Percentiles rank a stretch among this genome's conserved stretches.
These are phyloP conservation scores for Hirtodrosophila cameraria DNA, from an alignment of 2,888 invertebrate genomes.

Conservation along the genomic window DNA sequence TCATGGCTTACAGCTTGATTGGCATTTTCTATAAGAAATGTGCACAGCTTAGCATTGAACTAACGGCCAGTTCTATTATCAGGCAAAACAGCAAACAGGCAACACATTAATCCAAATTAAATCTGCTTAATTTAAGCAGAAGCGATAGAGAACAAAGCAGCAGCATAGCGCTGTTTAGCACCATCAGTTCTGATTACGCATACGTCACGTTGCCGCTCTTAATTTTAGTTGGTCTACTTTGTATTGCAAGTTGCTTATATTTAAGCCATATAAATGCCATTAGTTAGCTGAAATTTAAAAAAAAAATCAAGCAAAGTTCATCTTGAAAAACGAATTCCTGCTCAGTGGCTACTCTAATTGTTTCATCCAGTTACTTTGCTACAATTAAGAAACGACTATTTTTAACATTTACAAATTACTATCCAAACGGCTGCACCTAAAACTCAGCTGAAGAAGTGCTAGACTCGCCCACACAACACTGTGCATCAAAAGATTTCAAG, in stretches of 20 bases:
- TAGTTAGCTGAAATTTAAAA: constrained; percentile 11
- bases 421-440: constrained; percentile 27
- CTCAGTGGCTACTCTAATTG: constrained; percentile 32
- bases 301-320: neutral
- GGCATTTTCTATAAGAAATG: constrained; percentile 30
- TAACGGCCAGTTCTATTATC: constrained; percentile 22
- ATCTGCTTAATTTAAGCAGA: constrained; percentile 40
- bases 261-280: constrained; percentile 16
- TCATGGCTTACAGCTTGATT: constrained; percentile 41
- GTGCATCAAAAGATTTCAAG: neutral
- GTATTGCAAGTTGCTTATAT: constrained; percentile 20
- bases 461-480: constrained; percentile 6
- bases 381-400: constrained; percentile 36
- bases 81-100: constrained; percentile 4
- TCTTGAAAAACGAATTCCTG: constrained; percentile 21
- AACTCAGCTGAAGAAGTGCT: constrained; percentile 22
- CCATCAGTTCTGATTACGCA: constrained; percentile 42
- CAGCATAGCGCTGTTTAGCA: neutral
- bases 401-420: constrained; percentile 37
- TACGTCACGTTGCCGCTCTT: constrained; percentile 35
- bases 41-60: constrained; percentile 24
- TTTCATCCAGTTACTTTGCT: constrained; percentile 29
- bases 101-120: constrained; percentile 44
- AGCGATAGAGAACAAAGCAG: constrained; percentile 20
- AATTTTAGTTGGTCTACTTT: constrained; percentile 11